Evolutionary conservation across 2,888 invertebrate species (phyloP), one percentile per base, ranked within the genome.

Genomic region (Autographa gamma): DNA sequence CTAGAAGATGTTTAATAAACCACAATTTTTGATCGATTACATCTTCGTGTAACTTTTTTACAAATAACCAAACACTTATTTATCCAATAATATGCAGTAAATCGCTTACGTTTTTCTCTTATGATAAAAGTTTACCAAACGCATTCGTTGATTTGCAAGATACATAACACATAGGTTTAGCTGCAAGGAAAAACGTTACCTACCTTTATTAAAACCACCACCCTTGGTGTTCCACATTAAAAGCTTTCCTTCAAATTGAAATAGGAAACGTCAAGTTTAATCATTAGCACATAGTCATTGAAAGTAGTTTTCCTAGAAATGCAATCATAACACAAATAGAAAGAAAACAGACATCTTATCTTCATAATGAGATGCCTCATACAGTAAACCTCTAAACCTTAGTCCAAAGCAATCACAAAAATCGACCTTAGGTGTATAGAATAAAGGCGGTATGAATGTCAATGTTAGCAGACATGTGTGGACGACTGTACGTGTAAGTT

Each of bases 331-430:
- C 59, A 38, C 48, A 34, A 60, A 71, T 63, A 74, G 77, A 72
- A 63, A 71, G 72, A 72, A 75, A 69, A 78, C 59, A 56, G 8
- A 69, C 41, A 38, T 68, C 72, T 76, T 79, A 82, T 74, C 74
- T 79, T 1, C 25, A 62, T 79, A 82, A 82, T 81, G 69, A 77
- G 77, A 73, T 77, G 71, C 71, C 73, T 77, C 74, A 69, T 66
- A 58, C 63, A 64, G 59, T 64, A 25, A 16, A 25, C 48, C 48
- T 7, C n/a, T n/a, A 2, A n/a, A n/a, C 16, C 5, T 7, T 43
- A 16, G 16, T 8, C 1, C 6, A 1, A n/a, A n/a, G n/a, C 0
- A 6, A 48, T 7, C 6, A 8, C n/a, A 6, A 48, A n/a, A 5
- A 0, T 48, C 48, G 7, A 48, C n/a, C 48, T 16, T 48, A n/a